A percentile compares a stretch with the other conserved stretches of the same genome.
These are phyloP conservation scores for Cheirogaleus medius DNA, from an alignment of 2,113 vertebrate species.

Conservation along the genomic window DNA sequence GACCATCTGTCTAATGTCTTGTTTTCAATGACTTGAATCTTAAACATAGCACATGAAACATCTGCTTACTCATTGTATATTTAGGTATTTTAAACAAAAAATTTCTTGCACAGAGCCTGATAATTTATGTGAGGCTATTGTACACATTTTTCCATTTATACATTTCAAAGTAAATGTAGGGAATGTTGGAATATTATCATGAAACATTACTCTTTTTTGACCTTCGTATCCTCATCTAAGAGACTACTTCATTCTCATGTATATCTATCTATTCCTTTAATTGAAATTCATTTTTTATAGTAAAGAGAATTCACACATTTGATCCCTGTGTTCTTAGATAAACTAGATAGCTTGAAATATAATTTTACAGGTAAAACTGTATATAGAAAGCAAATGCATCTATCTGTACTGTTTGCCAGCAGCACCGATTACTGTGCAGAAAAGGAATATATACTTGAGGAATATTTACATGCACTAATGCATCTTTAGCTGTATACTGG, in stretches of 20 bases:
- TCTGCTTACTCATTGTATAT: not conserved
- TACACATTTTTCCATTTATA: not conserved
- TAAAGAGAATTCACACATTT: slow-evolving; percentile 33
- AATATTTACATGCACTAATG: not conserved
- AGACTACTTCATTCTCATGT: not conserved
- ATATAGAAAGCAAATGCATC: not conserved
- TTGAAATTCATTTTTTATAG: slow-evolving; percentile 37
- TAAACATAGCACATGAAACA: not conserved
- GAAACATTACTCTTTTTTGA: slow-evolving; percentile 12
- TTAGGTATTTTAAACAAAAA: slow-evolving; percentile 36
- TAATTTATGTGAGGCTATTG: not conserved
- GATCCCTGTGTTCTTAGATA: slow-evolving; percentile 16
- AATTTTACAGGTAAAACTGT: not conserved
- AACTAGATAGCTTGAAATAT: not conserved
- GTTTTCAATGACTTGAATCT: slow-evolving; percentile 1
- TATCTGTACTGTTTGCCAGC: not conserved
- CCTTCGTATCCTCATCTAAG: not conserved
- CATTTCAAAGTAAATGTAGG: not conserved
- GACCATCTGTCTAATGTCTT: not conserved
- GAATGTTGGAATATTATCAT: slow-evolving; percentile 1
- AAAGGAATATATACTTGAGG: not conserved
- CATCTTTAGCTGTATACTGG: not conserved
- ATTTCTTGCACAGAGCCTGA: not conserved
- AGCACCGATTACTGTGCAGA: not conserved
- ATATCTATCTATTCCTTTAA: not conserved